These are phyloP conservation scores for human (Homo sapiens) DNA, from an alignment of 2,113 vertebrate species.

Conservation along the genomic window DNA sequence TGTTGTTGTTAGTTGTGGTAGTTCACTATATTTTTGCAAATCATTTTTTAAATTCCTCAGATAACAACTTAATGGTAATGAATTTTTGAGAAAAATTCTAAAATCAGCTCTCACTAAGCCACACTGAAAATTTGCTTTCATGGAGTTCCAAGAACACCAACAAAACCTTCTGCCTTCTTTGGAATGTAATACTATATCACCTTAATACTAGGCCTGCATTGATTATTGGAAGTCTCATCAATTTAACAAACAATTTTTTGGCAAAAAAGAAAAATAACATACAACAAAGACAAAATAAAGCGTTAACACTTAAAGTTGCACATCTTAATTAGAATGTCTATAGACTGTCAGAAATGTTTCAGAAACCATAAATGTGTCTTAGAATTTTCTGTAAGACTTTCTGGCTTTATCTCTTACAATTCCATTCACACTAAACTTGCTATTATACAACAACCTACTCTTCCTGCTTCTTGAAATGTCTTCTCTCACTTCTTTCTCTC, in stretches of 20 bases:
- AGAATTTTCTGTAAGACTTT: background rate
- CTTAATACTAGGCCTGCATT: background rate
- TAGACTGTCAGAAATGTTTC: background rate
- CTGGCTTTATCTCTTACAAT: background rate
- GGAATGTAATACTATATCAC: background rate
- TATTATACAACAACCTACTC: background rate
- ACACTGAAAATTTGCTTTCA: background rate
- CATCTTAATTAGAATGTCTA: background rate
- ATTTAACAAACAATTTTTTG: conserved; percentile 17
- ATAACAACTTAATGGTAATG: conserved; percentile 10
- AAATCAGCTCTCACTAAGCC: conserved; percentile 22
- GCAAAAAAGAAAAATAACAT: background rate
- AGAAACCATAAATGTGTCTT: background rate
- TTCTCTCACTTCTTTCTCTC: background rate
- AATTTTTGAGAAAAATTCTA: conserved; percentile 3
- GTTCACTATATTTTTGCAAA: background rate
- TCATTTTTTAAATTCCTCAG: background rate
- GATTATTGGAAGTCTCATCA: background rate
- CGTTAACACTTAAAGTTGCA: background rate
- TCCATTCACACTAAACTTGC: background rate
- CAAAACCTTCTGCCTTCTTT: background rate
- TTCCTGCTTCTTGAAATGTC: conserved; percentile 14
- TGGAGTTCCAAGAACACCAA: background rate
- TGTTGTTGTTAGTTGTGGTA: background rate
- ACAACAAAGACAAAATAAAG: conserved; percentile 20